A percentile compares a stretch with the other conserved stretches of the same genome.
These are phyloP conservation scores for Mythimna ferrago DNA, from an alignment of 2,888 invertebrate genomes.

Conservation along the genomic window DNA sequence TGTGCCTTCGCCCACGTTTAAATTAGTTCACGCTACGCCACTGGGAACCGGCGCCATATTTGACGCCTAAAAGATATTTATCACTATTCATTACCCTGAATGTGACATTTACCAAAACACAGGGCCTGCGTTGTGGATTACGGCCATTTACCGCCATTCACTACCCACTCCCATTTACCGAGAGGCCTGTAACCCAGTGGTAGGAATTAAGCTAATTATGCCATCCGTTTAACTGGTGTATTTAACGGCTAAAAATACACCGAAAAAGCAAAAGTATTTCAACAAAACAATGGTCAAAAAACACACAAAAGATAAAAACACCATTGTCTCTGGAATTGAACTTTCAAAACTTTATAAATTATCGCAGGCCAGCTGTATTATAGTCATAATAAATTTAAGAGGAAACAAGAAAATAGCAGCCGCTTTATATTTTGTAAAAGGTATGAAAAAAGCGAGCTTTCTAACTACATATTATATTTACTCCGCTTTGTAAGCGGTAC, in stretches of 20 bases:
- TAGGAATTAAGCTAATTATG: too few species aligned
- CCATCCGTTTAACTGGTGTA: too few species aligned
- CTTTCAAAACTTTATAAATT: slow-evolving; percentile 36
- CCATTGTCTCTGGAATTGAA: slow-evolving; percentile 29
- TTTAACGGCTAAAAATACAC: not conserved
- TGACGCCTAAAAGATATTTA: too few species aligned
- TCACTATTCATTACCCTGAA: not conserved
- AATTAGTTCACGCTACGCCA: too few species aligned
- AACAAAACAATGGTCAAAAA: slow-evolving; percentile 18
- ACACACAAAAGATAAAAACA: slow-evolving; percentile 1
- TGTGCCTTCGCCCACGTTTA: too few species aligned
- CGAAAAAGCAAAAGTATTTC: not conserved
- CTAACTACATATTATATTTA: slow-evolving; percentile 25
- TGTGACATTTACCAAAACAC: not conserved
- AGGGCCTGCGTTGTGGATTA: not conserved
- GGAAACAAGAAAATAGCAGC: slow-evolving; percentile 33
- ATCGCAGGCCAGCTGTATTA: slow-evolving; percentile 16
- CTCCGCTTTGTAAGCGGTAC: not conserved
- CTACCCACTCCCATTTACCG: not conserved
- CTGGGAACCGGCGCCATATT: too few species aligned
- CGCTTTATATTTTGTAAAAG: slow-evolving; percentile 25
- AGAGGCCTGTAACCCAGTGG: not conserved
- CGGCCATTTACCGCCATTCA: not conserved
- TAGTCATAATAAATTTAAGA: slow-evolving; percentile 45
- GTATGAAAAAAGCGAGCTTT: slow-evolving; percentile 24